Conservation (phyloP, 2,888 invertebrate species). For the Hirtodrosophila alboralis region DNA sequence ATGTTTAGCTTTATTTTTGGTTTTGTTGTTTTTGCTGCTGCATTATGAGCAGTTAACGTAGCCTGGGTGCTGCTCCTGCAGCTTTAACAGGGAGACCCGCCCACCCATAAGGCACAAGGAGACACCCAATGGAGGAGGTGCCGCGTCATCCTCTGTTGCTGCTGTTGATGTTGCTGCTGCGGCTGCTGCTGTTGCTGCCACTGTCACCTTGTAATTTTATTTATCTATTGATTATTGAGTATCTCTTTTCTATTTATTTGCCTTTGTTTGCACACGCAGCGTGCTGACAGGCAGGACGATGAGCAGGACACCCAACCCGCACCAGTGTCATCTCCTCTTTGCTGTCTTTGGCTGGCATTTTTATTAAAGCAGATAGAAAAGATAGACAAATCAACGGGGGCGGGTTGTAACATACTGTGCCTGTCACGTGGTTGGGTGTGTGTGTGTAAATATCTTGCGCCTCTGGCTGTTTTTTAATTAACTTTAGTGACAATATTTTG, state of each 20-base stretch:
- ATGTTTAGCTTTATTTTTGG: background rate
- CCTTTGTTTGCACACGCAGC: conserved; percentile 78
- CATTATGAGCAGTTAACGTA: conserved; percentile 75
- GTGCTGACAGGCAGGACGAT: conserved; percentile 58
- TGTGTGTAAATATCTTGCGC: conserved; percentile 54
- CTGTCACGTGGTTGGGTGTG: conserved; percentile 27
- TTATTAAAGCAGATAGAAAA: conserved; percentile 67
- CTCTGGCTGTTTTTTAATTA: conserved; percentile 78
- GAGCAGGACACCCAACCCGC: conserved; percentile 5
- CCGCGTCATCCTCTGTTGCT: conserved; percentile 56
- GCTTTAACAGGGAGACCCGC: conserved; percentile 55
- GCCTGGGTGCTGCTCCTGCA: conserved; percentile 58
- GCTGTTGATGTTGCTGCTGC: conserved; percentile 34
- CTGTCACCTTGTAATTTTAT: conserved; percentile 80
- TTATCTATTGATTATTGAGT: conserved; percentile 83
- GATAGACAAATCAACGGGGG: conserved; percentile 4
- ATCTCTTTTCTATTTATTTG: conserved; percentile 74
- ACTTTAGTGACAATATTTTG: conserved; percentile 80
- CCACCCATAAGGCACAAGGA: conserved; percentile 21
- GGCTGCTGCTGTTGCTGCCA: conserved; percentile 36
- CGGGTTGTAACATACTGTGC: background rate
- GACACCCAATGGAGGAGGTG: conserved; percentile 41
- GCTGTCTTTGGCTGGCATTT: conserved; percentile 50
- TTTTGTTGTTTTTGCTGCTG: conserved; percentile 45
- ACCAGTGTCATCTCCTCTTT: background rate